A percentile compares a stretch with the other conserved stretches of the same genome.
These are phyloP conservation scores for Amaurobius ferox DNA, from an alignment of 2,888 invertebrate genomes.

Conservation along the genomic window DNA sequence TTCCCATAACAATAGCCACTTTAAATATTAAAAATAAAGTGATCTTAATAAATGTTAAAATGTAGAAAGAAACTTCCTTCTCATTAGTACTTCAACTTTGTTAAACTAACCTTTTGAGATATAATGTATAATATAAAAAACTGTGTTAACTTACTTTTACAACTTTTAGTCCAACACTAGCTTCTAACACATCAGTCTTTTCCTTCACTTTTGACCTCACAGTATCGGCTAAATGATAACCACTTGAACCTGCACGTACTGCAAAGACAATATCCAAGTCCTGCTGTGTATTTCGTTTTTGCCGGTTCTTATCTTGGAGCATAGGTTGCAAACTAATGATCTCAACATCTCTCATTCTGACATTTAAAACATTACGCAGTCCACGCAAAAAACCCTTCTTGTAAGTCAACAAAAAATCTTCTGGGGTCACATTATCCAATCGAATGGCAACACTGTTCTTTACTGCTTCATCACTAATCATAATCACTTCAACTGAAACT, in stretches of 20 bases:
- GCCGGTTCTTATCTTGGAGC: constrained; percentile 42
- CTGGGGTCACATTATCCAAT: constrained; percentile 88
- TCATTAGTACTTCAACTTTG: too few relatives aligned
- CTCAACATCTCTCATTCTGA: constrained; percentile 87
- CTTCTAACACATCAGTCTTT: constrained; percentile 83
- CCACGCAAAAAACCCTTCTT: constrained; percentile 89
- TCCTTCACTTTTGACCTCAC: constrained; percentile 83
- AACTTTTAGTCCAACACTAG: constrained; percentile 83
- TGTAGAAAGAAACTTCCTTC: too few relatives aligned
- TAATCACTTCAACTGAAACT: constrained; percentile 87
- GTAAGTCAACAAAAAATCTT: constrained; percentile 91
- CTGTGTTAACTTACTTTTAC: constrained; percentile 56
- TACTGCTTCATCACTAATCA: constrained; percentile 89
- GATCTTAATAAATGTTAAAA: too few relatives aligned
- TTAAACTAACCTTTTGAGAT: too few relatives aligned
- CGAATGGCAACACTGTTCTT: constrained; percentile 89
- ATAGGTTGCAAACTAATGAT: constrained; percentile 89
- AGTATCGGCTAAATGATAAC: constrained; percentile 81
- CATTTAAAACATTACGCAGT: constrained; percentile 85
- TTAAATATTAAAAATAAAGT: too few relatives aligned
- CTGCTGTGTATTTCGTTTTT: constrained; percentile 48
- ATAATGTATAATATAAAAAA: too few relatives aligned
- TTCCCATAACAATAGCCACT: too few relatives aligned
- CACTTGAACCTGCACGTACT: constrained; percentile 82
- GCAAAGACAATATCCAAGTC: constrained; percentile 93